Base-by-base conservation (phyloP, 1,140 invertebrate genomes). In the Odontomachus brunneus region DNA sequence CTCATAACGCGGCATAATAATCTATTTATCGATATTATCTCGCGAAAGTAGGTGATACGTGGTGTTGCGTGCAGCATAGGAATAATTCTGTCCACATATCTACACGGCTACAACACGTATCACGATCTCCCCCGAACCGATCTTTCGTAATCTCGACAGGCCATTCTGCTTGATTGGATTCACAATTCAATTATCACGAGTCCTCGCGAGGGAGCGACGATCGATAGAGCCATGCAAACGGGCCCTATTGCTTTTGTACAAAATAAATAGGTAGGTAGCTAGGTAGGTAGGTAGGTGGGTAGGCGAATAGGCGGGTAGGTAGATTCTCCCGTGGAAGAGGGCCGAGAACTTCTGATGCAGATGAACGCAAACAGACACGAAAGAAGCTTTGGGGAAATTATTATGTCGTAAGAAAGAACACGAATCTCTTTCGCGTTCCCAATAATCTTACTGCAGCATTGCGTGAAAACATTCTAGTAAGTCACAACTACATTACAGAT, bases 181-280 rank as follows among this genome's bases (percentile, higher is more conserved):
- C 87, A 85, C 87, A 82, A 88, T 88, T 88, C 86, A 88, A 88
- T 88, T 88, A 88, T 88, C 85, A 74, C 71, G 63, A 78, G 86
- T 87, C 73, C 83, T 88, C 85, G 72, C 83, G 78, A 83, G n/a
- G n/a, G n/a, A n/a, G 51, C 67, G 67, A 17, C 69, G 72, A 83
- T 88, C 85, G 87, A 87, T 88, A 66, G 85, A 67, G 59, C 66
- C 78, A 83, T 88, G 87, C 87, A 88, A 88, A 88, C 80, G 80
- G 83, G 84, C 86, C 83, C 57, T 84, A 86, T 84, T 74, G 86
- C 86, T 84, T 85, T 67, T 87, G 74, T 51, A 84, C 83, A 85
- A 88, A 88, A 88, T 76, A 88, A 88, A 88, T 84, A 87, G 76
- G 72, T 78, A 26, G 76, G 67, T 65, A 51, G 53, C 38, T 57